Conservation (phyloP, 35 echinoderm and acorn worm species). For the Apostichopus japonicus region DNA sequence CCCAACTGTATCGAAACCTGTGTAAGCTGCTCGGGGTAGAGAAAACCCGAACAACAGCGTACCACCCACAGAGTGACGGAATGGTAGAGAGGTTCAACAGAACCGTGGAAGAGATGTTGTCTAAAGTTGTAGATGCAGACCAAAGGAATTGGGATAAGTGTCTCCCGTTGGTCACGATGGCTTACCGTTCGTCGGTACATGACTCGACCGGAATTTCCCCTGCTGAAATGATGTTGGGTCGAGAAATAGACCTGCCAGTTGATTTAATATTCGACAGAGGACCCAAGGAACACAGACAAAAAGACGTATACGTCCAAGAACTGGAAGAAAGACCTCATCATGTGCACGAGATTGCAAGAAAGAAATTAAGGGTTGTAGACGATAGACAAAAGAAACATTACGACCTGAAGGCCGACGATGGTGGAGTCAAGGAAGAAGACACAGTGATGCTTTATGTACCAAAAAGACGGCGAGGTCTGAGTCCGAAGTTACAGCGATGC, state of each 20-base stretch:
- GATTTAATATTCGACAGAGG: background rate
- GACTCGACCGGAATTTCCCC: conserved; percentile 55
- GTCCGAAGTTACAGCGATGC: background rate
- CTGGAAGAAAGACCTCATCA: too few relatives aligned
- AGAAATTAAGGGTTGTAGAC: too few relatives aligned
- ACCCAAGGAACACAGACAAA: background rate
- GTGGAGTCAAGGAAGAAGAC: too few relatives aligned
- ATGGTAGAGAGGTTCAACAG: conserved; percentile 61
- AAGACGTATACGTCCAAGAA: background rate
- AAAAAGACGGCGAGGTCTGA: background rate
- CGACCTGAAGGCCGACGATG: background rate
- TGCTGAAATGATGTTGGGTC: conserved; percentile 53
- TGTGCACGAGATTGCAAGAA: too few relatives aligned
- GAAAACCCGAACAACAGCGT: conserved; percentile 66
- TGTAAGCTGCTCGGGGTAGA: conserved; percentile 57
- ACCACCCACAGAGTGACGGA: conserved; percentile 59
- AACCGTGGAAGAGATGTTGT: conserved; percentile 53
- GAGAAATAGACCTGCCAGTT: conserved; percentile 27
- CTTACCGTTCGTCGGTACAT: conserved; percentile 17
- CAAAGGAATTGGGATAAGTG: conserved; percentile 46
- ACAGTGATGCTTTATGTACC: too few relatives aligned
- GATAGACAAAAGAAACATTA: too few relatives aligned
- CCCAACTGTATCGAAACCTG: conserved; percentile 43
- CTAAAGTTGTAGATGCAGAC: conserved; percentile 53
- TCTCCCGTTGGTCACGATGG: conserved; percentile 48